phyloP scores from a whole-genome alignment of 2,888 invertebrate species.

The Ligdia adustata region DNA sequence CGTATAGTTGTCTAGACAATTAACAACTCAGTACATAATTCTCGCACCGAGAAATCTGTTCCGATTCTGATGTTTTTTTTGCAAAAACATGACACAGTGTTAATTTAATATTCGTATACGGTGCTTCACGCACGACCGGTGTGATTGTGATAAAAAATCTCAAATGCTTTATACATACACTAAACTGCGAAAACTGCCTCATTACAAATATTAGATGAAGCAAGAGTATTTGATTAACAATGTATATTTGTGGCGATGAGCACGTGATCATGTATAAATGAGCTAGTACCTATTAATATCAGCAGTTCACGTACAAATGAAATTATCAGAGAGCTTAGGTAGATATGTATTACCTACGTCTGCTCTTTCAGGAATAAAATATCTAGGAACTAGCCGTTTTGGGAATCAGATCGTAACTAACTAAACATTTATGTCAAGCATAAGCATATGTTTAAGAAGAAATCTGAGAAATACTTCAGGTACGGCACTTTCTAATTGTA shows the following conservation, averaged over 20 bases:
- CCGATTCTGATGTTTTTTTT: slow-evolving; percentile 13
- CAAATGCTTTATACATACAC: slow-evolving; percentile 7
- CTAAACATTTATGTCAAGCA: no score
- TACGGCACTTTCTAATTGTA: slow-evolving; percentile 7
- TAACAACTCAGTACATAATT: slow-evolving; percentile 13
- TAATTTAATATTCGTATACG: slow-evolving; percentile 24
- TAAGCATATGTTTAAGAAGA: no score
- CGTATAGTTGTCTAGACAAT: slow-evolving; percentile 9
- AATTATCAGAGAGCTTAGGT: no score
- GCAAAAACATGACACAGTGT: slow-evolving; percentile 24
- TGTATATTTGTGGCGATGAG: slow-evolving; percentile 10
- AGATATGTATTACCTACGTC: no score
- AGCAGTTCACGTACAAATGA: no score
- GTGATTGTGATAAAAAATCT: slow-evolving; percentile 16
- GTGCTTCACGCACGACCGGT: slow-evolving; percentile 2
- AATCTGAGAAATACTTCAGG: slow-evolving; percentile 1
- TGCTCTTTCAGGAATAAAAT: no score
- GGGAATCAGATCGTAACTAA: no score
- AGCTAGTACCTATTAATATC: no score
- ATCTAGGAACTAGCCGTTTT: no score
- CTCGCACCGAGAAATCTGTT: slow-evolving; percentile 12
- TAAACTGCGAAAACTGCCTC: slow-evolving; percentile 12
- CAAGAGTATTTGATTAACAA: slow-evolving; percentile 14
- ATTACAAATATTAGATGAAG: slow-evolving; percentile 19
- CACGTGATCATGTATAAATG: slow-evolving; percentile 2